Conservation (phyloP, 2,113 vertebrate genomes). For the Puntigrus tetrazona region DNA sequence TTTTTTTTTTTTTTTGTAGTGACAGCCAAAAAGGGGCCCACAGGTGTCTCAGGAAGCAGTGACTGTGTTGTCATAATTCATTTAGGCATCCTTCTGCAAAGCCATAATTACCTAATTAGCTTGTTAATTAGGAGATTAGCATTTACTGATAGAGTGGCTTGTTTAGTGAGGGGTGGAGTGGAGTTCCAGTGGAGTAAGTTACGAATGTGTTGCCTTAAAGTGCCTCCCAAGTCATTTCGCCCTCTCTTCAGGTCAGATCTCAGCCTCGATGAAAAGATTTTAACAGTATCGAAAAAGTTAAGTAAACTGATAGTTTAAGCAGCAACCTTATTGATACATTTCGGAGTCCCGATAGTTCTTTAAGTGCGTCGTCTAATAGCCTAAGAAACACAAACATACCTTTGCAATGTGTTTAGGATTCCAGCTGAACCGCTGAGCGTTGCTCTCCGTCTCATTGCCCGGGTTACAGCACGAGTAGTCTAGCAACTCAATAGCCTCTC, state of each 20-base stretch:
- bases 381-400: background rate
- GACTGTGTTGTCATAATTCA: slow-evolving; percentile 99
- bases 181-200: slow-evolving; percentile 78
- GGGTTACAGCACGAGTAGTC: slow-evolving; percentile 40
- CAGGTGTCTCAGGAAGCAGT: slow-evolving; percentile 98
- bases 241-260: slow-evolving; percentile 18
- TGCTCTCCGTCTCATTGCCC: slow-evolving; percentile 2
- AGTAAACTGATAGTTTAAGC: background rate
- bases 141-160: slow-evolving; percentile 99
- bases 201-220: slow-evolving; percentile 71
- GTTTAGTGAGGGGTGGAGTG: slow-evolving; percentile 84
- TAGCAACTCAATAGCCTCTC: slow-evolving; percentile 54
- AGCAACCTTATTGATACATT: background rate
- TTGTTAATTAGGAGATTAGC: slow-evolving; percentile 99
- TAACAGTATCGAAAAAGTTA: too few species aligned
- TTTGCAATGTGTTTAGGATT: background rate
- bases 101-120: slow-evolving; percentile 99
- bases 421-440: background rate
- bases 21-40: slow-evolving; percentile 97
- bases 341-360: background rate
- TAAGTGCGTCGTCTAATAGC: background rate
- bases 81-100: slow-evolving; percentile 99
- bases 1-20: slow-evolving; percentile 86
- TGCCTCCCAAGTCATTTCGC: slow-evolving; percentile 38
- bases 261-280: background rate